phyloP scores from a whole-genome alignment of 2,797 vertebrate genomes.

The Thripadectes ignobilis region DNA sequence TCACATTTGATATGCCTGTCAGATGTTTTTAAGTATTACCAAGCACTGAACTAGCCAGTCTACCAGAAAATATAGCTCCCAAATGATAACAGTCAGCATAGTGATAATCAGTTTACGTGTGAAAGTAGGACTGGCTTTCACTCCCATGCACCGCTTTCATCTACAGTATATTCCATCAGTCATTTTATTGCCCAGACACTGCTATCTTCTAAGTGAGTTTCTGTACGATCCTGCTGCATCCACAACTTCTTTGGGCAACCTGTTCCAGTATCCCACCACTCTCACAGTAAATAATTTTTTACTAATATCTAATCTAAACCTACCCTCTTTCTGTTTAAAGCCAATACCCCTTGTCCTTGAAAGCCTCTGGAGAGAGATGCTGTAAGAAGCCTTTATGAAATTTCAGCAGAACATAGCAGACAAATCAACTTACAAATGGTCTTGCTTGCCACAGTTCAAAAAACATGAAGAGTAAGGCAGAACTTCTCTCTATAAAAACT shows the following conservation, averaged over 20 bases:
- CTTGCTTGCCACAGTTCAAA: not conserved
- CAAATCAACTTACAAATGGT: not conserved
- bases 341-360: not conserved
- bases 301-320: not conserved
- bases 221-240: not conserved
- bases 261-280: not conserved
- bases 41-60: not conserved
- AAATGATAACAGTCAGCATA: not conserved
- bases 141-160: not conserved
- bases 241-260: not conserved
- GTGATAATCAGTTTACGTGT: not conserved
- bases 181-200: not conserved
- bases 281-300: not conserved
- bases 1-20: not conserved
- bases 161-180: not conserved
- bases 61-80: not conserved
- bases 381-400: not conserved
- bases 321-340: not conserved
- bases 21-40: not conserved
- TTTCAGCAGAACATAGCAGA: not conserved
- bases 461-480: not conserved
- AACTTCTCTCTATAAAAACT: not conserved
- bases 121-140: not conserved
- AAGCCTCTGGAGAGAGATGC: not conserved
- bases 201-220: not conserved